Evolutionary conservation across 1,140 invertebrate genomes (phyloP).

Genomic region (Trichogramma pretiosum): DNA sequence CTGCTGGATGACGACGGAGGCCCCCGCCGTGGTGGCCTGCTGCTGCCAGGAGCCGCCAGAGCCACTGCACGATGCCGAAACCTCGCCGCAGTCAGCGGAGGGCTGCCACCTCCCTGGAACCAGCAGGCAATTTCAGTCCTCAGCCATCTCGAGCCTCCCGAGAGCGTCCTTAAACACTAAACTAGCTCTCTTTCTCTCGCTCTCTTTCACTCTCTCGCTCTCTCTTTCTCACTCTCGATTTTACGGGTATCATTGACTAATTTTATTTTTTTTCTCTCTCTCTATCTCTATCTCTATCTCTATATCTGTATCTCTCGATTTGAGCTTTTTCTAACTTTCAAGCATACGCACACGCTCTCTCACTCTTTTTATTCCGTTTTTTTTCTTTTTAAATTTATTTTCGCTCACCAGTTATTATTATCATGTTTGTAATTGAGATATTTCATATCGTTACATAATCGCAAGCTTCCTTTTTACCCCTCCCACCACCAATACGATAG

Average conservation of each 20-base stretch:
- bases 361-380: conserved; percentile 12
- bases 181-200: conserved; percentile 30
- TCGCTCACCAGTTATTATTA: too few species aligned
- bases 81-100: conserved; percentile 44
- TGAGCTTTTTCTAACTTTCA: conserved; percentile 4
- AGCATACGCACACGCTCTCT: not conserved
- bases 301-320: conserved; percentile 1
- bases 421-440: too few species aligned
- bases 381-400: too few species aligned
- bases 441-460: too few species aligned
- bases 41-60: not conserved
- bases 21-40: not conserved
- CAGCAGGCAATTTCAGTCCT: conserved; percentile 43
- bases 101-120: conserved; percentile 49
- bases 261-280: conserved; percentile 10
- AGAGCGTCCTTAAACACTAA: conserved; percentile 45
- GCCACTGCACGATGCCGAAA: conserved; percentile 34
- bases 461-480: not conserved
- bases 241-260: too few species aligned
- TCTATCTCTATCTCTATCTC: conserved; percentile 3
- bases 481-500: too few species aligned
- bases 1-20: too few species aligned
- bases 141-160: conserved; percentile 42
- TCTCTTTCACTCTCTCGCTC: too few species aligned
- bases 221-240: conserved; percentile 22